phyloP scores from a whole-genome alignment of 1,140 invertebrate genomes.

The Cylas formicarius region DNA sequence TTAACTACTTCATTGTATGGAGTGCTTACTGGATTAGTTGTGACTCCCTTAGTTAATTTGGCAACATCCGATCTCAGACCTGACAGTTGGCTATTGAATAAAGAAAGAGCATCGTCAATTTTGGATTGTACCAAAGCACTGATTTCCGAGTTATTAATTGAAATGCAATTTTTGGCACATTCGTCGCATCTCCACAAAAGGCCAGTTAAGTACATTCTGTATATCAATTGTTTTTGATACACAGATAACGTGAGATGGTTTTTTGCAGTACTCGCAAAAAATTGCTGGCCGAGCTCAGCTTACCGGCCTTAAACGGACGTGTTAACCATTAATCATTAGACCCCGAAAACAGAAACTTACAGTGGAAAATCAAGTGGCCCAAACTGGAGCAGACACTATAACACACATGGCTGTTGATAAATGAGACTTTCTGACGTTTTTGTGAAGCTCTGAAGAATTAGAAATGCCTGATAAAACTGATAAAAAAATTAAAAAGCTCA shows the following conservation, averaged over 20 bases:
- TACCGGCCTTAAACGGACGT: neutral
- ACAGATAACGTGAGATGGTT: neutral
- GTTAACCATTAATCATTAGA: too few species aligned
- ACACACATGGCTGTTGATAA: too few species aligned
- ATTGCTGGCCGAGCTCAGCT: conserved; percentile 1
- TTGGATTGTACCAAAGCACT: neutral
- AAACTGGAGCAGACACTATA: too few species aligned
- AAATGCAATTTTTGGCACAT: neutral
- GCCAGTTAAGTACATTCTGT: neutral
- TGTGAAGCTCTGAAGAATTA: too few species aligned
- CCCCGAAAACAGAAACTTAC: too few species aligned
- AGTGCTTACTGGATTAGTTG: neutral
- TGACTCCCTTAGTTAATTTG: conserved; percentile 2
- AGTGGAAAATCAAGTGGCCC: too few species aligned
- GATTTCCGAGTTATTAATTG: conserved; percentile 3
- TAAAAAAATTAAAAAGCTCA: too few species aligned
- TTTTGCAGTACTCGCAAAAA: conserved; percentile 2
- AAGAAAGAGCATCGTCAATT: conserved; percentile 3
- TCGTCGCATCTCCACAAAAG: conserved; percentile 1
- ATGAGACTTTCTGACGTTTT: too few species aligned
- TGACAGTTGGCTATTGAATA: neutral
- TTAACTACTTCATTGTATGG: too few species aligned
- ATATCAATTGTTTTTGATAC: neutral
- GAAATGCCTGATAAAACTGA: too few species aligned
- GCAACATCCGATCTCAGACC: conserved; percentile 1